These are phyloP conservation scores for Streptopelia turtur DNA, from an alignment of 2,797 vertebrate species.

Conservation along the genomic window DNA sequence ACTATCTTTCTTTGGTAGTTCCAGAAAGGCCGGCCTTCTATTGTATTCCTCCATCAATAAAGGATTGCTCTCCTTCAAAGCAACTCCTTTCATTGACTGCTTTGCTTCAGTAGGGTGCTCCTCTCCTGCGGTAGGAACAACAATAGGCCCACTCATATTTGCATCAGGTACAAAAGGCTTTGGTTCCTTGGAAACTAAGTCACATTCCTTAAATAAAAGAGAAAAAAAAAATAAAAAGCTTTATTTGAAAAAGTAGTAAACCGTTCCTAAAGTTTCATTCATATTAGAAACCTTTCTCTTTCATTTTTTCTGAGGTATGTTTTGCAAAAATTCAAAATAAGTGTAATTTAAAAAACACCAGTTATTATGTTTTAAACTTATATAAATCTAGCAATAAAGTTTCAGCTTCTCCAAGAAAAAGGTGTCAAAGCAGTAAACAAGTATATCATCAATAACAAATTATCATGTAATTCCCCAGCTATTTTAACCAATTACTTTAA, in stretches of 20 bases:
- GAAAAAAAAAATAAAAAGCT: neutral
- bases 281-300: neutral
- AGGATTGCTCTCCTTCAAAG: slow-evolving; percentile 61
- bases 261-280: neutral
- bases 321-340: neutral
- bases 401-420: neutral
- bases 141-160: slow-evolving; percentile 82
- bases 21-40: slow-evolving; percentile 69
- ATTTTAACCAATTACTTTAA: neutral
- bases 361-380: neutral
- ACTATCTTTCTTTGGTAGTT: slow-evolving; percentile 78
- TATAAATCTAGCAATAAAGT: neutral
- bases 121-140: slow-evolving; percentile 89
- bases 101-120: slow-evolving; percentile 72
- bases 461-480: neutral
- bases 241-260: neutral
- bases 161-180: slow-evolving; percentile 73
- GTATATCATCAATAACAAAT: neutral
- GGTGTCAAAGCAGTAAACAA: neutral
- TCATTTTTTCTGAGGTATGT: neutral
- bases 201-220: slow-evolving; percentile 80
- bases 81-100: slow-evolving; percentile 49
- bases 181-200: slow-evolving; percentile 85
- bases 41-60: slow-evolving; percentile 69
- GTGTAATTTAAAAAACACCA: neutral